Base-by-base conservation (phyloP, 2,888 invertebrate species). In the Hofmannophila pseudospretella region DNA sequence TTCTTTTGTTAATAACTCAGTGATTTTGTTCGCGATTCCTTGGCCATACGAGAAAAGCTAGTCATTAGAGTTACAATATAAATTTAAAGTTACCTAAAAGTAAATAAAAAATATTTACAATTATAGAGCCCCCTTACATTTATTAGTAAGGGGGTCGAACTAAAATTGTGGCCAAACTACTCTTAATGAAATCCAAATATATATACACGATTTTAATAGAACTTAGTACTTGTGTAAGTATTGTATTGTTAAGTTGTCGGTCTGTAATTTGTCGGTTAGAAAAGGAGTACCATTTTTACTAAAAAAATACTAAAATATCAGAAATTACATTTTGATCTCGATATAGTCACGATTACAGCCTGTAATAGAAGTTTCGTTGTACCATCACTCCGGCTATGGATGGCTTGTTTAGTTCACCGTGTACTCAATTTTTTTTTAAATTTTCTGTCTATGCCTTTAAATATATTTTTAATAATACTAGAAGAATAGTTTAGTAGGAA, bases 81-180 rank as follows among this genome's bases (percentile, higher is more conserved):
- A 84, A 79, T 74, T 78, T 73, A 81, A 76, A 73, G 67, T 75
- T 70, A 78, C 60, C 67, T 70, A 68, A 69, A 68, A 49, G 45
- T 47, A 50, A 45, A 57, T 54, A 60, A 70, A 66, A 73, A 75
- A 69, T 84, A 84, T 84, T 84, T 85, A 85, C 82, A 81, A 63
- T 70, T 74, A 73, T n/a, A 59, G 58, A 49, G 47, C 44, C 66
- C 67, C 74, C 82, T 77, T 76, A 73, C 71, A 53, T 58, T 69
- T 77, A 76, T 78, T 73, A 67, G 69, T 77, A 72, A 78, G 78
- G 75, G 67, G 70, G 54, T 45, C 63, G 71, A 80, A 79, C 77
- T 81, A 82, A 78, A 81, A 80, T 77, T 75, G 87, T 86, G 87
- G 87, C 87, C 87, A 87, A 87, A 87, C 82, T 87, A 87, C 75